Percentiles rank a stretch among this genome's conserved stretches.
Evolutionary conservation across 2,113 vertebrate species (phyloP).

Genomic region (Heliornis fulica): DNA sequence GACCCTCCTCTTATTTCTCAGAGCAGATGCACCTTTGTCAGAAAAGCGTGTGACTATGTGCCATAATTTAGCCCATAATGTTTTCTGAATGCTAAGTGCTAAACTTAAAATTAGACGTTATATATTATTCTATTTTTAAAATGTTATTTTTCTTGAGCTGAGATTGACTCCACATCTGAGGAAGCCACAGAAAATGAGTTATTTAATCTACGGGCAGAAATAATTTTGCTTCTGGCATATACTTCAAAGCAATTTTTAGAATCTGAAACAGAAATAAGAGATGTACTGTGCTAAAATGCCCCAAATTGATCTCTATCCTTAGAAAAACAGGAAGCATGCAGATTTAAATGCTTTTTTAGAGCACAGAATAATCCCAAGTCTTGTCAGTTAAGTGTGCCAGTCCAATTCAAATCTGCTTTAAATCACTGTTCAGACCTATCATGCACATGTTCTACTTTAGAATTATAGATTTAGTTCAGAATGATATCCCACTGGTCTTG

Average conservation of each 20-base stretch:
- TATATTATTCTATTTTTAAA: slow-evolving; percentile 1
- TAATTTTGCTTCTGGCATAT: slow-evolving; percentile 58
- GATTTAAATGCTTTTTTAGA: slow-evolving; percentile 45
- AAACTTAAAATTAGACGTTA: not conserved
- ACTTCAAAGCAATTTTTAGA: slow-evolving; percentile 68
- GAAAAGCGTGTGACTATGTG: not conserved
- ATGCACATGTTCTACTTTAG: not conserved
- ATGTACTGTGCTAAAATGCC: slow-evolving; percentile 43
- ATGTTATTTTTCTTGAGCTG: not conserved
- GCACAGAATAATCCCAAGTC: slow-evolving; percentile 16
- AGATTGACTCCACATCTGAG: not conserved
- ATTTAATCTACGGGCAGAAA: slow-evolving; percentile 37
- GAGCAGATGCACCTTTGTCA: not conserved
- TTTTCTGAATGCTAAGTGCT: not conserved
- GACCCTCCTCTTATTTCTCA: not conserved
- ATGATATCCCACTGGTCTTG: slow-evolving; percentile 11
- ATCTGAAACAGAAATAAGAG: slow-evolving; percentile 52
- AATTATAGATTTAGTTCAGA: slow-evolving; percentile 19
- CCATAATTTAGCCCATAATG: not conserved
- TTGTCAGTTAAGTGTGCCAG: slow-evolving; percentile 17
- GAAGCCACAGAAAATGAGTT: slow-evolving; percentile 5
- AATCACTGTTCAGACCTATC: slow-evolving; percentile 2
- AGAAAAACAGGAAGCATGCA: slow-evolving; percentile 39
- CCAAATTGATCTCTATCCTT: slow-evolving; percentile 40
- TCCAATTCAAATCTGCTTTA: not conserved